Evolutionary conservation across 2,797 vertebrate genomes (phyloP), one percentile per base, ranked within the genome.

Genomic region (Pseudocheirus occidentalis): DNA sequence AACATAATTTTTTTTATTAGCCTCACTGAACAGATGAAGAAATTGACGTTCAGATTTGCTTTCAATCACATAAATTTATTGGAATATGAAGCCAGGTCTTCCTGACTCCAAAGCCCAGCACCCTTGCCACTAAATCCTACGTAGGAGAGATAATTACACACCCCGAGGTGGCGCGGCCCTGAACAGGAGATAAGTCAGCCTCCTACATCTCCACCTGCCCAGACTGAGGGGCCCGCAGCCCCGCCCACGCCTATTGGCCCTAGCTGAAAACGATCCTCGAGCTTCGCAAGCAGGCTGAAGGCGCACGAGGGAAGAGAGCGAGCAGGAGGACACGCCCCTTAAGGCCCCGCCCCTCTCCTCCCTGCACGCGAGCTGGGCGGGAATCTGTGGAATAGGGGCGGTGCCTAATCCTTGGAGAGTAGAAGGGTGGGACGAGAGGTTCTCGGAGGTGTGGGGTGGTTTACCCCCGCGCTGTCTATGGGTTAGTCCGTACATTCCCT

Each of bases 361-460:
- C 3, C 52, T 3, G 55, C 54, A 13, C 16, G 53, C 2, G 5
- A 24, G n/a, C 18, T 14, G 4, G 57, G 92, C 24, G 50, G 58
- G 73, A 18, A 21, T 24, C 66, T 40, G 66, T 1, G 0, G n/a
- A 40, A 40, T 6, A 73, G 66, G 40, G 66, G 66, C 7, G 57
- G 24, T 24, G 9, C 46, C 1, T 11, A 55, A 52, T 0, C 14
- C 31, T 52, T 0, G 31, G 1, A 1, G 66, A 18, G 2, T 2
- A 55, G 16, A 0, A 4, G 21, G 31, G 50, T 1, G 0, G 62
- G 0, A 28, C 90, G 1, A 3, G 4, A 12, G 27, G 1, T n/a
- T 6, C 1, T 0, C 4, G 1, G 55, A 7, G 0, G 1, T 0
- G 28, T 29, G 2, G 18, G 28, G 53, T 31, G 0, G 4, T 34